phyloP scores from a whole-genome alignment of 2,113 vertebrate genomes.

The Chaetorhynchus papuensis region DNA sequence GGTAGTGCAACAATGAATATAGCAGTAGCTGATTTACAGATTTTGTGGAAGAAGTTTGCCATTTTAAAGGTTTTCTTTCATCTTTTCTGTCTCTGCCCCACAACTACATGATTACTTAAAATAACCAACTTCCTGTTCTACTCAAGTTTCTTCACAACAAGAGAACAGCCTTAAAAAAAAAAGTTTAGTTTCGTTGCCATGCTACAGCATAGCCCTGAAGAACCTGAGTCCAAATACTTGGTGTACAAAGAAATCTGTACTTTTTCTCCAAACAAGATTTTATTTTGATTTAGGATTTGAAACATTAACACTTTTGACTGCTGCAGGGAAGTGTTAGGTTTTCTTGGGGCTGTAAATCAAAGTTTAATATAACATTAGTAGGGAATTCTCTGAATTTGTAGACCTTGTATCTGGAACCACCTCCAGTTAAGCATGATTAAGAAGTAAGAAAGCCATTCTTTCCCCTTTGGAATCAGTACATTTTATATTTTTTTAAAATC shows the following conservation, averaged over 20 bases:
- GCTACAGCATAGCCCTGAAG: background rate
- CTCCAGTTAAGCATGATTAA: background rate
- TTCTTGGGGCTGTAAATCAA: background rate
- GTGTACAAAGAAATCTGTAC: background rate
- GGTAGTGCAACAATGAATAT: background rate
- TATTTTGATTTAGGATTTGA: background rate
- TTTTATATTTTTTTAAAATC: background rate
- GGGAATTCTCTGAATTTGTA: background rate
- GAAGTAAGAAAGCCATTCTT: background rate
- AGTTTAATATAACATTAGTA: background rate
- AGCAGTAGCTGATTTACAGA: background rate
- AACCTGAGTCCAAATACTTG: background rate
- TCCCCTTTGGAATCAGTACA: background rate
- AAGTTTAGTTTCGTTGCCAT: background rate
- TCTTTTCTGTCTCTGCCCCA: background rate
- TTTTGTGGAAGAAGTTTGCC: background rate
- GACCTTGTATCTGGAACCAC: background rate
- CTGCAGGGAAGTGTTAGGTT: background rate
- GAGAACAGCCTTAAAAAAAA: background rate
- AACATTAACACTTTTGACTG: background rate
- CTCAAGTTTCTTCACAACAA: background rate
- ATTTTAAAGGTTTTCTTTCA: background rate
- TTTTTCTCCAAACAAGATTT: background rate
- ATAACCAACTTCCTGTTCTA: background rate
- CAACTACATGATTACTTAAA: background rate